Base-by-base conservation (phyloP, 1,140 invertebrate species). In the Antheraea pernyi region DNA sequence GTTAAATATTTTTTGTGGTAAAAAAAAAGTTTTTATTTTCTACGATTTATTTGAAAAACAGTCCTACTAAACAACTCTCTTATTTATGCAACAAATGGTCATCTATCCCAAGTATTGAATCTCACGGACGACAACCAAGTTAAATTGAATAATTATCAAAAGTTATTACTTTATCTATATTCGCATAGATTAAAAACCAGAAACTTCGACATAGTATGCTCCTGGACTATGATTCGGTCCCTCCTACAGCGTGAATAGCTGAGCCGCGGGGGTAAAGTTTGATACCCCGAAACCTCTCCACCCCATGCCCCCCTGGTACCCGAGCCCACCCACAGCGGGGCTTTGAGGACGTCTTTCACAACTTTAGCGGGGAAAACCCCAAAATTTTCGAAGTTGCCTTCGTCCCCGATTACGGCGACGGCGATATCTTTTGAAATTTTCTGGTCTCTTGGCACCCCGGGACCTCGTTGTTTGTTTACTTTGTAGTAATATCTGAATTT, bases 311-410 rank as follows among this genome's bases (percentile, higher is more conserved):
- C 88, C 88, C 86, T 83, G 78, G 85, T 86, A 88, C 83, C 82
- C 78, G 71, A 59, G 75, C 84, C 77, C 85, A 85, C 85, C 87
- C 85, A 82, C 81, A 59, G 73, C 67, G 81, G 81, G 80, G 85
- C 85, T 89, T 85, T 86, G 83, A 89, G 88, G 87, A 89, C 87
- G 84, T 89, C 89, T 90, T 90, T 90, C 85, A 89, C 72, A 91
- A 92, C 82, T 92, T 91, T 81, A 81, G 80, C 78, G 81, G 85
- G 82, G 86, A 88, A 89, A 90, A 89, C 85, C 89, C 84, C 86
- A 82, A 91, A 91, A 86, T 88, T n/a, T 84, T 89, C 84, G 11
- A 88, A 87, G 84, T 84, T 84, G 78, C 69, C 70, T 73, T 65
- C 77, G 81, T 77, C 79, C 72, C 83, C 84, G 87, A 91, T 91